Conservation (phyloP, 2,888 invertebrate genomes). For the Lithophane semibrunnea region DNA sequence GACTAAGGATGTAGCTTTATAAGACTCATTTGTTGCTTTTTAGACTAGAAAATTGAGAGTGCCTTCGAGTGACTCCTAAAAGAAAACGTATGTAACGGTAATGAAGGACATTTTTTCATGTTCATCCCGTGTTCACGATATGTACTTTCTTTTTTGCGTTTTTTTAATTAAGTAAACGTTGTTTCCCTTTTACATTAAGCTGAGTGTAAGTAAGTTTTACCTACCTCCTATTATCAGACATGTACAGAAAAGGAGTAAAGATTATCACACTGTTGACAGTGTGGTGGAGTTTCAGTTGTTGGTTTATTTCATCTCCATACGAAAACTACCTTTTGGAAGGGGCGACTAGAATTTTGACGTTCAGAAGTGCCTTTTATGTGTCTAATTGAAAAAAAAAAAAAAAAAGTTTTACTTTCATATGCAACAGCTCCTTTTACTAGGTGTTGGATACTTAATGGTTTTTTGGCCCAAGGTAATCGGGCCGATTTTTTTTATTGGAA, state of each 20-base stretch:
- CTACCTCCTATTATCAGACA: too few relatives aligned
- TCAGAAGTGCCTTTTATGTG: background rate
- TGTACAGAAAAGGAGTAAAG: too few relatives aligned
- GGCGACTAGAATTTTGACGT: background rate
- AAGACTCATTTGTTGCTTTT: slow-evolving; percentile 74
- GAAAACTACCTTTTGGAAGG: background rate
- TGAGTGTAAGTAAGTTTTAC: background rate
- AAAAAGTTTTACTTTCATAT: too few relatives aligned
- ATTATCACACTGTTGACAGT: too few relatives aligned
- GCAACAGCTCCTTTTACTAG: too few relatives aligned
- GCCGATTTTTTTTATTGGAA: too few relatives aligned
- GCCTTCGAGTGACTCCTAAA: slow-evolving; percentile 73
- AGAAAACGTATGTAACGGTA: slow-evolving; percentile 69
- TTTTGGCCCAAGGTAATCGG: too few relatives aligned
- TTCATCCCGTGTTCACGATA: slow-evolving; percentile 32
- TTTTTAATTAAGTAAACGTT: slow-evolving; percentile 42
- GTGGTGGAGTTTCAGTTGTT: too few relatives aligned
- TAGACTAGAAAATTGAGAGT: slow-evolving; percentile 76
- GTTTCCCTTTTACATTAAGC: background rate
- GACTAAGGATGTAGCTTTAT: slow-evolving; percentile 67
- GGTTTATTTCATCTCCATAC: background rate
- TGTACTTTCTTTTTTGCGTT: slow-evolving; percentile 14
- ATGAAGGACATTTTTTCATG: slow-evolving; percentile 67
- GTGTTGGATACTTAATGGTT: too few relatives aligned
- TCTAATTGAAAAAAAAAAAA: too few relatives aligned